Base-by-base conservation (phyloP, 37 sponge, comb jelly and placozoan genomes). In the Cladorhizidae sp. region DNA sequence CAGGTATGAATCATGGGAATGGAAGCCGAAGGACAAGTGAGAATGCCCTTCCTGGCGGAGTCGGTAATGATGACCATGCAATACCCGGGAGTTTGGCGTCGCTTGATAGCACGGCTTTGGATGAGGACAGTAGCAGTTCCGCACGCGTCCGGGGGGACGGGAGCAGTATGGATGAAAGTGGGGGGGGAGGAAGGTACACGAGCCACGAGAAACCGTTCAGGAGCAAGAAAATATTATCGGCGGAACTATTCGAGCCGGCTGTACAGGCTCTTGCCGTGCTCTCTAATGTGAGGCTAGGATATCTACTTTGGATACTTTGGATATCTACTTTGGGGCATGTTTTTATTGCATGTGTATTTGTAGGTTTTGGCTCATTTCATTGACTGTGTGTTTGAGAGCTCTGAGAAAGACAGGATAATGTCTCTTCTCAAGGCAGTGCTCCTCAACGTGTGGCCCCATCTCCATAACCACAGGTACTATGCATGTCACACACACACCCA, bases 301-400 rank as follows among this genome's bases (percentile, higher is more conserved):
- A 55, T 15, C 25, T n/a, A 8, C 29, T 54, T 56, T 52, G 75
- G 36, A 55, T 57, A 6, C 28, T 35, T 55, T 57, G 8, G 7
- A 39, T 39, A 39, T 17, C 3, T 33, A 21, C 29, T 20, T 8
- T 21, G 8, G 36, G 6, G 15, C 29, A 25, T 76, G 18, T 2
- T 6, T 25, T 41, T 45, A 6, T 83, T 38, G 35, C 38, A 6
- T 67, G 5, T 64, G 42, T 33, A n/a, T 21, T 6, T 36, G 21
- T 31, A 92, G 92, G 85, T 85, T 8, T 40, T 90, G 67, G 85
- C 91, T 33, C 85, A 90, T 41, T 85, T 90, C 32, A 73, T 85
- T 45, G 93, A 88, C 55, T 80, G 83, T 72, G 86, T 85, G 64
- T 89, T 77, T 85, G 87, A 57, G 17, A 65, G 86, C 56, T 43